Conservation (phyloP, 1,140 invertebrate species). For the Brachionus rotundiformis region DNA sequence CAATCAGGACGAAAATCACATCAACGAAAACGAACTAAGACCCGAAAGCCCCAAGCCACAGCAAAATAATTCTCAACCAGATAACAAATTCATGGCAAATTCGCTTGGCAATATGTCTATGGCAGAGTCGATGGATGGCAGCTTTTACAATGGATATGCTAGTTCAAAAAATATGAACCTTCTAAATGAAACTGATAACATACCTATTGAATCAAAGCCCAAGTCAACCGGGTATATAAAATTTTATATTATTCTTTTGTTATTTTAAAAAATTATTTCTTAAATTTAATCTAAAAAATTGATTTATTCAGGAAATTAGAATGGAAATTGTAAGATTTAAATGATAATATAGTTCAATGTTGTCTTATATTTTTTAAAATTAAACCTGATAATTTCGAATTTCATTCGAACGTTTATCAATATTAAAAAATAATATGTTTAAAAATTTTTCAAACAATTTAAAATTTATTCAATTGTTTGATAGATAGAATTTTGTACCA, state of each 20-base stretch:
- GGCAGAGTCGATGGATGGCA: conserved; percentile 44
- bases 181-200: conserved; percentile 40
- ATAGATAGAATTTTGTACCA: too few species aligned
- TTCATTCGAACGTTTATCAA: too few species aligned
- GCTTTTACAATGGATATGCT: conserved; percentile 36
- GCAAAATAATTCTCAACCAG: not conserved
- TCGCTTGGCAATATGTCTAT: conserved; percentile 18
- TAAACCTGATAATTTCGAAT: too few species aligned
- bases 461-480: too few species aligned
- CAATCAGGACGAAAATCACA: not conserved
- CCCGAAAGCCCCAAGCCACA: not conserved
- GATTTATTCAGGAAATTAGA: conserved; percentile 1
- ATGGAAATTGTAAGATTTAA: conserved; percentile 50
- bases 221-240: conserved; percentile 43
- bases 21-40: not conserved
- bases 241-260: not conserved
- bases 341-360: too few species aligned
- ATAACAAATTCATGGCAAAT: not conserved
- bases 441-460: too few species aligned
- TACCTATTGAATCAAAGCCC: conserved; percentile 39
- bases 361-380: too few species aligned
- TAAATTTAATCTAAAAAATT: not conserved
- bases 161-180: conserved; percentile 21
- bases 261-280: not conserved
- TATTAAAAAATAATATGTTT: too few species aligned